phyloP scores from a whole-genome alignment of 2,888 invertebrate genomes.

The Spisula solida region DNA sequence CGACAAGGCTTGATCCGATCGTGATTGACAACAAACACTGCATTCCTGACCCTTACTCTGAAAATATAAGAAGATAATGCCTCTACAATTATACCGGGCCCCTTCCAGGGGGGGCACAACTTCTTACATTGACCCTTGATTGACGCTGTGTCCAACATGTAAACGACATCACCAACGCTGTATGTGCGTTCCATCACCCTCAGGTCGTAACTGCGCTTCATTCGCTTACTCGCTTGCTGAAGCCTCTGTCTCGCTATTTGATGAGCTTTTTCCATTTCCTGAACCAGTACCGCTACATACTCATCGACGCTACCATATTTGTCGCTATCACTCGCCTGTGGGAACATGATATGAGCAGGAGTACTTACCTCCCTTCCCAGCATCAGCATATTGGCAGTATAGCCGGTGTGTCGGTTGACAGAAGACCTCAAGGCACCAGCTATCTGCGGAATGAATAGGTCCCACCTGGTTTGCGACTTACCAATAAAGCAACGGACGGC shows the following conservation, averaged over 20 bases:
- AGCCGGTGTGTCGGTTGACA: too few species aligned
- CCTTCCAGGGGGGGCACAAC: not conserved
- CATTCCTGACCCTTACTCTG: not conserved
- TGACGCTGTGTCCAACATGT: not conserved
- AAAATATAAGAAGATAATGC: not conserved
- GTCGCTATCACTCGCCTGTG: not conserved
- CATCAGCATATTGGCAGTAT: conserved; percentile 41
- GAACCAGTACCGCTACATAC: not conserved
- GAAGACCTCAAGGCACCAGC: conserved; percentile 33
- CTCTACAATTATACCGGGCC: not conserved
- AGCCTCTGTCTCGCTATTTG: conserved; percentile 16
- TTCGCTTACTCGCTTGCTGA: not conserved
- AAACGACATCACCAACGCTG: not conserved
- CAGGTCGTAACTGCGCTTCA: too few species aligned
- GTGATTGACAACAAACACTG: not conserved
- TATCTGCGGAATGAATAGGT: conserved; percentile 26
- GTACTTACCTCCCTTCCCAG: conserved; percentile 34
- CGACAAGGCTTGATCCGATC: too few species aligned
- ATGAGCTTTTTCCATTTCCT: not conserved
- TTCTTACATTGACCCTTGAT: not conserved
- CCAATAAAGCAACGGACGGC: conserved; percentile 4
- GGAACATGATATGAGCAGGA: too few species aligned
- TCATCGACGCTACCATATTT: not conserved
- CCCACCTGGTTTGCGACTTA: conserved; percentile 20
- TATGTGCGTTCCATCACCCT: conserved; percentile 14